Percentiles rank a stretch among this genome's conserved stretches.
Conservation (phyloP, 1,140 invertebrate genomes). For the Charaxes varanes region DNA sequence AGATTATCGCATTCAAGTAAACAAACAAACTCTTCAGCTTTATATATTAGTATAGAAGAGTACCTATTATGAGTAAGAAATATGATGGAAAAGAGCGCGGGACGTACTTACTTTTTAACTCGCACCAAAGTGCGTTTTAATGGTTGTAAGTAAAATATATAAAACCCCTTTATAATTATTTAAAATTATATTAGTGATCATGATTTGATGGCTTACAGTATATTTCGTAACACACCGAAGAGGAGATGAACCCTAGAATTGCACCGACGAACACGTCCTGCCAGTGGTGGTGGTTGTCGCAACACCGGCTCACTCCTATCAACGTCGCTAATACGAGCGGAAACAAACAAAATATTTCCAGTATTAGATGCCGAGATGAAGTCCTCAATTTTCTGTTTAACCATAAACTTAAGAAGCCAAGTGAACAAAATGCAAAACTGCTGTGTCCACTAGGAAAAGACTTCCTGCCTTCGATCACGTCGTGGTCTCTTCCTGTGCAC, state of each 20-base stretch:
- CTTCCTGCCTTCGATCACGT: constrained; percentile 85
- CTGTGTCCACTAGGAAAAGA: constrained; percentile 94
- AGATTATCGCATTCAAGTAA: too few species aligned
- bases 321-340: constrained; percentile 78
- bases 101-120: too few species aligned
- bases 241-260: constrained; percentile 18
- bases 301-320: constrained; percentile 84
- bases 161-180: too few species aligned
- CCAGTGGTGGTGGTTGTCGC: constrained; percentile 93
- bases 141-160: too few species aligned
- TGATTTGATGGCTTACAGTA: constrained; percentile 21
- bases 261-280: constrained; percentile 70
- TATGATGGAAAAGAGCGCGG: too few species aligned
- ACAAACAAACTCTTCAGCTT: too few species aligned
- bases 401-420: constrained; percentile 83
- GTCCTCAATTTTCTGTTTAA: constrained; percentile 78
- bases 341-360: constrained; percentile 58
- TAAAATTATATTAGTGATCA: neutral
- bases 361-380: constrained; percentile 67
- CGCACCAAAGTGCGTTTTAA: too few species aligned
- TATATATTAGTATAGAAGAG: too few species aligned
- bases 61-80: too few species aligned
- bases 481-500: constrained; percentile 78
- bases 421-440: constrained; percentile 84
- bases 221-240: constrained; percentile 25